phyloP scores from a whole-genome alignment of 2,888 invertebrate species.

The Eupithecia insigniata region DNA sequence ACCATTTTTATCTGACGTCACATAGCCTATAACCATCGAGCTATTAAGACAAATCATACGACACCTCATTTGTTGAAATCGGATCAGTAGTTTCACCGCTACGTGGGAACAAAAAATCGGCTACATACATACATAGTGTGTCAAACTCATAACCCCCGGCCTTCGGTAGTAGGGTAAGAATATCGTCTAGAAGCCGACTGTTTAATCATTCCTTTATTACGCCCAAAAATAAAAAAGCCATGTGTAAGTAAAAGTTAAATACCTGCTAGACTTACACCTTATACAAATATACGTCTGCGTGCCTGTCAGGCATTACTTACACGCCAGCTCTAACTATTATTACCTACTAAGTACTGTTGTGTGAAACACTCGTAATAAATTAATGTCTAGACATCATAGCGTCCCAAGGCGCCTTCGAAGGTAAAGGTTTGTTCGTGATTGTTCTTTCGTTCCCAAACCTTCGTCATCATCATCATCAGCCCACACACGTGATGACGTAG shows the following conservation, averaged over 20 bases:
- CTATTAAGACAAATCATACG: no score
- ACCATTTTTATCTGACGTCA: no score
- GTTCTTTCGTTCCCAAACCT: neutral
- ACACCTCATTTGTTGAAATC: no score
- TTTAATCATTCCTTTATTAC: neutral
- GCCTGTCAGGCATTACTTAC: slow-evolving; percentile 7
- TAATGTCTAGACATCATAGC: slow-evolving; percentile 6
- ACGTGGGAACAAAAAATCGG: no score
- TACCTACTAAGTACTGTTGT: slow-evolving; percentile 8
- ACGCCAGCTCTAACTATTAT: neutral
- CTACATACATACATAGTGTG: no score
- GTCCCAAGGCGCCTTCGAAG: neutral
- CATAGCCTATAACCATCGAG: no score
- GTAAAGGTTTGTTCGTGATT: neutral
- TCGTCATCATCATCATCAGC: no score
- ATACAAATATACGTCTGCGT: neutral
- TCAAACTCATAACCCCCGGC: no score
- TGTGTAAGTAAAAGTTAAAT: neutral
- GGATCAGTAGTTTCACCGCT: no score
- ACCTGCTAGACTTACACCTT: slow-evolving; percentile 8
- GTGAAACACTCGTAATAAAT: neutral
- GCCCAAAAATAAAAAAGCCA: neutral
- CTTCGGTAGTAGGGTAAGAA: no score
- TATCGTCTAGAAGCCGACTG: no score
- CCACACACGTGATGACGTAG: no score